A percentile compares a stretch with the other conserved stretches of the same genome.
Conservation (phyloP, 2,888 invertebrate species). For the Drosophila barbarae region DNA sequence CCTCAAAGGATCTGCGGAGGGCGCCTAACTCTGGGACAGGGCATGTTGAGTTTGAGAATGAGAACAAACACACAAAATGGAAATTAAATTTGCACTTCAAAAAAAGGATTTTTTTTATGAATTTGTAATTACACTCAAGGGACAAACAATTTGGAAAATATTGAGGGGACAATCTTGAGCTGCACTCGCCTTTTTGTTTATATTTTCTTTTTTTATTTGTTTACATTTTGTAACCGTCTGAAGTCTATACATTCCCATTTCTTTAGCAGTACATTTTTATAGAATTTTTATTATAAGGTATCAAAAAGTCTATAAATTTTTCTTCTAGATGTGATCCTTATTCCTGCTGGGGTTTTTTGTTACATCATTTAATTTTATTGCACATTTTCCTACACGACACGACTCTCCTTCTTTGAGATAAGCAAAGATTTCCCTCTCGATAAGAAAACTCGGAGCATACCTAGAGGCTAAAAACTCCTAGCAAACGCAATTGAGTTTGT, state of each 20-base stretch:
- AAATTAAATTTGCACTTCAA: conserved; percentile 29
- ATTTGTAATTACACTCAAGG: conserved; percentile 43
- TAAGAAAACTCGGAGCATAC: conserved; percentile 11
- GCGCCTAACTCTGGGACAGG: conserved; percentile 33
- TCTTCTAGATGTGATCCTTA: not conserved
- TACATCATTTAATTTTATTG: conserved; percentile 24
- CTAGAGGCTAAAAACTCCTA: conserved; percentile 13
- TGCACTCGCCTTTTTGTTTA: not conserved
- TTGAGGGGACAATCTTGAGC: conserved; percentile 16
- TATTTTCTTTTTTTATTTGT: conserved; percentile 6
- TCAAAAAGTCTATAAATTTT: not conserved
- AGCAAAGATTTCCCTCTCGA: conserved; percentile 28
- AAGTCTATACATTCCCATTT: no score
- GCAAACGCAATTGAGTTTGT: conserved; percentile 32
- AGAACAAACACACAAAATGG: conserved; percentile 20
- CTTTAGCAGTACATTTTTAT: no score
- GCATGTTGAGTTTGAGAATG: conserved; percentile 1
- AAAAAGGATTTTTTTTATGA: conserved; percentile 38
- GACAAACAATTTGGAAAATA: conserved; percentile 12
- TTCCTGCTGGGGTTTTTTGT: not conserved
- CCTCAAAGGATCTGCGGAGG: conserved; percentile 35
- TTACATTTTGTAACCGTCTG: not conserved
- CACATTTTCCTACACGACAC: conserved; percentile 6
- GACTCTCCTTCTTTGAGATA: conserved; percentile 27
- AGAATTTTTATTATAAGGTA: not conserved